A percentile compares a stretch with the other conserved stretches of the same genome.
phyloP scores from a whole-genome alignment of 2,113 vertebrate species.

The Gambusia affinis region DNA sequence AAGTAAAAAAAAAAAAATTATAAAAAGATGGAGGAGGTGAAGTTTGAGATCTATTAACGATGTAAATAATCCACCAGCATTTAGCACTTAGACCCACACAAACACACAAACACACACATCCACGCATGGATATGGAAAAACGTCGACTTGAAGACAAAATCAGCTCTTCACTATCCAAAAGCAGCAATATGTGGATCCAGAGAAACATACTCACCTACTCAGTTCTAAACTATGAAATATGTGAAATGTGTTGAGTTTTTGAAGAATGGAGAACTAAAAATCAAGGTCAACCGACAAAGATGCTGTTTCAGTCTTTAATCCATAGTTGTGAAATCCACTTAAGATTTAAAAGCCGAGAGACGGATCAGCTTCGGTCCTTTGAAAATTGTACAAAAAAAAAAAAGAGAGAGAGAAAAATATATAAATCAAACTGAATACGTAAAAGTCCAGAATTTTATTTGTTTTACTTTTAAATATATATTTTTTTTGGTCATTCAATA shows the following conservation, averaged over 20 bases:
- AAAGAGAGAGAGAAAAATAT: conserved; percentile 6
- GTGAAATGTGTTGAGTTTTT: conserved; percentile 38
- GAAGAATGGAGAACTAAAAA: conserved; percentile 54
- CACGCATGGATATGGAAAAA: conserved; percentile 15
- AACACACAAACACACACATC: background rate
- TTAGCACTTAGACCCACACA: background rate
- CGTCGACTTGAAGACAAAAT: background rate
- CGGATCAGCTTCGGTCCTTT: conserved; percentile 74
- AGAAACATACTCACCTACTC: conserved; percentile 73
- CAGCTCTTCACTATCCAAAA: conserved; percentile 38
- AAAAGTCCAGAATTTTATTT: conserved; percentile 54
- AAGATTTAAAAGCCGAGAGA: conserved; percentile 68
- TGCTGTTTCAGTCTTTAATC: conserved; percentile 74
- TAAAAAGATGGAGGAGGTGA: background rate
- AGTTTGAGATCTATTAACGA: conserved; percentile 34
- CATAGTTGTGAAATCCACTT: conserved; percentile 75
- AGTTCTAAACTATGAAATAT: conserved; percentile 60
- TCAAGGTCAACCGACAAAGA: conserved; percentile 62
- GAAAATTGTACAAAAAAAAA: conserved; percentile 29
- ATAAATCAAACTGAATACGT: conserved; percentile 3
- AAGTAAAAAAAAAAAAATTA: background rate
- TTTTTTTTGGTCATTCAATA: conserved; percentile 52
- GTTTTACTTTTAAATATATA: conserved; percentile 26
- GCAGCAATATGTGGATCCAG: conserved; percentile 47
- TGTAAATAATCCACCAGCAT: conserved; percentile 38